Evolutionary conservation across 2,797 vertebrate genomes (phyloP), one percentile per base, ranked within the genome.

Genomic region (Manis crassicaudata): DNA sequence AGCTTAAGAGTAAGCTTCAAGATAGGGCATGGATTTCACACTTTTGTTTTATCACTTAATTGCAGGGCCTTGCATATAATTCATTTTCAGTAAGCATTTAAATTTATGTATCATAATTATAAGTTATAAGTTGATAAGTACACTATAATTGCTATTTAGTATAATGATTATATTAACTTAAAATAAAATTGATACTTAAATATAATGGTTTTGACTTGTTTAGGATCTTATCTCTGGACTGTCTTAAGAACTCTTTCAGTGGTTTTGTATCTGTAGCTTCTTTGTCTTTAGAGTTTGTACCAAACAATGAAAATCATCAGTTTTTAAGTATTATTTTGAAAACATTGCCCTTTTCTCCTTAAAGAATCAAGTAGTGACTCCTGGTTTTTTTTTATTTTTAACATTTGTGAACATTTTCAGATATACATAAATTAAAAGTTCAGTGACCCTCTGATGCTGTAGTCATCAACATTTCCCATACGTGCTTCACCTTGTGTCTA

Each of bases 261-360:
- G n/a, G 35, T 84, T 89, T 82, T 94, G n/a, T 89, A 25, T 81
- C 12, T 54, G 12, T 62, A 37, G 29, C 40, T 88, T 56, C 29
- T 92, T 67, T 83, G 83, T 56, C 50, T 73, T 3, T 25, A 65
- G 16, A 54, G 18, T 93, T 52, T 82, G 16, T 27, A 63, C 52
- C 37, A 93, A 85, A 82, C 75, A 88, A 90, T 95, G 73, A 92
- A 97, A 96, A 79, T 50, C 20, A 35, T 65, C 23, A 90, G 35
- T 60, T 85, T 84, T 94, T 40, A 89, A 60, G 32, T 92, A 63
- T 50, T 82, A 60, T 16, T 89, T 95, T 50, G 54, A 82, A 56
- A 40, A 63, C 62, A n/a, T 70, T 88, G 18, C 32, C 68, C 77
- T 92, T 90, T 84, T 81, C 75, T 90, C 46, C 37, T 43, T 88